Base-by-base conservation (phyloP, 53 echinoderm and acorn worm genomes). In the Henricia sp. region DNA sequence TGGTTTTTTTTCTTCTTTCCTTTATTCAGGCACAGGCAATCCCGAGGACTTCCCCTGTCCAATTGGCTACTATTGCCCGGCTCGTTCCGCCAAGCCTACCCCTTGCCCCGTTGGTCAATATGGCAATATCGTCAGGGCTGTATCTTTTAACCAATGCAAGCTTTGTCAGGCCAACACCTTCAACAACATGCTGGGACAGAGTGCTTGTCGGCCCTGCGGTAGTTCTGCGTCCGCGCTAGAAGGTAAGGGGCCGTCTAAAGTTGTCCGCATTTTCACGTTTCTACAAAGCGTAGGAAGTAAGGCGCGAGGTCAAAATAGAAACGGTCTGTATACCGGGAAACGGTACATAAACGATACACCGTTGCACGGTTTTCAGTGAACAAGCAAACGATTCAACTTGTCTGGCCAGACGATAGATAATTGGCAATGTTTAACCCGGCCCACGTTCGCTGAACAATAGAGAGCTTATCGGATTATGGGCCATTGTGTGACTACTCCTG, bases 21-120 rank as follows among this genome's bases (percentile, higher is more conserved):
- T 17, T 44, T 19, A 24, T 13, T 12, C 60, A 95, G 95, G 97
- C 36, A 96, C 97, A 50, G 97, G 97, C 28, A 88, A 94, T 52
- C 97, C 97, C 0, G 87, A 87, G 52, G 83, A 90, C 35, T 84
- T 86, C 54, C 97, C 97, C 1, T 96, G 97, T 37, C 94, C 94
- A 8, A 69, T 90, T n/a, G 97, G 94, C 50, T 95, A 82, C 90
- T 96, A 94, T 86, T 96, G 97, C 72, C 96, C 97, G 0, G 74
- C 85, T 0, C 85, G 88, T 12, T 92, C 97, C 2, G 85, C 76
- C 0, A 68, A 30, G 3, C 94, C 94, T 1, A 67, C 60, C 21
- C 85, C 94, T 1, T 96, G 97, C 56, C 92, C 92, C 1, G 44
- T 65, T 0, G 97, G 97, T 14, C 71, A 76, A 19, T 96, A 94